Base-by-base conservation (phyloP, 2,113 vertebrate species). In the Sigmodon hispidus region DNA sequence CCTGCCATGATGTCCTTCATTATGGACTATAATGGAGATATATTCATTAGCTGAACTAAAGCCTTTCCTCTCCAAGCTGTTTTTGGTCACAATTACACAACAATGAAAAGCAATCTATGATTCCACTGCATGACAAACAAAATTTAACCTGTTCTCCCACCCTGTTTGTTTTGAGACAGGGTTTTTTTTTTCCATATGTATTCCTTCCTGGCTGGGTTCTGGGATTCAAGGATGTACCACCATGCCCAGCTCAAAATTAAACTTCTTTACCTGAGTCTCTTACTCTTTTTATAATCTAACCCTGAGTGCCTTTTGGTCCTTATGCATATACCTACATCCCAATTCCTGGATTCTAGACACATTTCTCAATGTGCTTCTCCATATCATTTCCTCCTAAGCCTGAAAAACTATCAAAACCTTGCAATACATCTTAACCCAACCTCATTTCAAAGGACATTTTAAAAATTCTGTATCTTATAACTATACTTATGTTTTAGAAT, bases 331-430 rank as follows among this genome's bases (percentile, higher is more conserved):
- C 59, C 76, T 77, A 86, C 40, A 73, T 94, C 90, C 69, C 40
- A 89, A 72, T 86, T 92, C 45, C 61, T 77, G 77, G 24, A 77
- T 13, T 19, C 40, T 88, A 36, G 29, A 70, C 77, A 52, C 15
- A 57, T 52, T 24, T 95, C n/a, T 90, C 57, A 90, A 36, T 48
- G 22, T 73, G 22, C 22, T 52, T 91, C 88, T 77, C 57, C 16
- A 45, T 40, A 8, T 29, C n/a, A 92, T 86, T 95, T 93, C 36
- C 90, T 93, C 36, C 90, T 76, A 77, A 73, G 10, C 16, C 36
- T 87, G 67, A 55, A 93, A 96, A 93, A 87, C 3, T n/a, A 89
- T 80, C 40, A 73, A 79, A 91, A 79, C 0, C 69, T 31, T 80
- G 70, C 85, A 83, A n/a, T n/a, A 90, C n/a, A 89, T 83, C 5